Evolutionary conservation across 2,113 vertebrate genomes (phyloP), one percentile per base, ranked within the genome.

Genomic region (Grammomys dolichurus): DNA sequence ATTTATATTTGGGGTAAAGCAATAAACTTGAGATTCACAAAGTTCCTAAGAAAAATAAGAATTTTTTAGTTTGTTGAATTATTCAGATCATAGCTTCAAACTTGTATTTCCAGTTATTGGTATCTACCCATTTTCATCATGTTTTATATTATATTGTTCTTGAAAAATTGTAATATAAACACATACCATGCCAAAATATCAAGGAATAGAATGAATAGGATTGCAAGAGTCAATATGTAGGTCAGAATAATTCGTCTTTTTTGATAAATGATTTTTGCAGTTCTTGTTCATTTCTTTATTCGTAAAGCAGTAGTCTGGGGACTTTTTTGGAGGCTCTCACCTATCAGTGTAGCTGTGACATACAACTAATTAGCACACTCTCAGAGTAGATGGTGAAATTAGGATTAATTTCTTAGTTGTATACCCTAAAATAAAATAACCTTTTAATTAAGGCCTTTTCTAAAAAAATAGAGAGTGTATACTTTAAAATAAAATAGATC

Each of bases 1-100:
- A 56, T 86, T 63, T 95, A 8, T 94, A 82, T 76, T 96, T 75
- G 58, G 78, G 63, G 51, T 91, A 90, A 91, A 76, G 0, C 5
- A 75, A n/a, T 70, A 63, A 56, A 3, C 3, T 85, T 75, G 31
- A 10, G 4, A 2, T 84, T 19, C 12, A 46, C 36, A 24, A 28
- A 72, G 8, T 76, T 94, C 40, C 5, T 92, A 36, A 85, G 92
- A 90, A 95, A 54, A 17, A 14, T 10, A n/a, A 1, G 43, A 73
- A 72, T 70, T 91, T 80, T 28, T 12, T 26, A 8, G 5, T 10
- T 1, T 78, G 8, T 90, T 4, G 12, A 40, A 7, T 78, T 90
- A 40, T 40, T 33, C 84, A 91, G 93, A 94, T 6, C 3, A 78
- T 24, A 94, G 12, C 7, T 93, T 0, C 16, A 60, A 87, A 58